Percentiles rank a stretch among this genome's conserved stretches.
phyloP scores from a whole-genome alignment of 2,113 vertebrate species.

The Cromileptes altivelis region DNA sequence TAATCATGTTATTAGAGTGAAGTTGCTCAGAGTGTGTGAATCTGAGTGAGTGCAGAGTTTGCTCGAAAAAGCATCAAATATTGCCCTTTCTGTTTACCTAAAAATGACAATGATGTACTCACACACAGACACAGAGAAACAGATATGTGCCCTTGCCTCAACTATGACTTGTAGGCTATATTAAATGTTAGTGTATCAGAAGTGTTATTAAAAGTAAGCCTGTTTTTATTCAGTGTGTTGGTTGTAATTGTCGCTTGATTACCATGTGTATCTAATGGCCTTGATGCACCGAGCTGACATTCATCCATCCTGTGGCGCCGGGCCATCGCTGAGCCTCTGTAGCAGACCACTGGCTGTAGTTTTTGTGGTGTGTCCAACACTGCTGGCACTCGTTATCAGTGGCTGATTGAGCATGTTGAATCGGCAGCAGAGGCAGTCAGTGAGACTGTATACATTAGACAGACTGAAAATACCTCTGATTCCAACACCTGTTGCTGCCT shows the following conservation, averaged over 20 bases:
- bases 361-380: neutral
- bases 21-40: neutral
- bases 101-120: neutral
- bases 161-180: neutral
- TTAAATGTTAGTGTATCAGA: no score
- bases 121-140: neutral
- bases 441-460: neutral
- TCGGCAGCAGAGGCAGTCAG: neutral
- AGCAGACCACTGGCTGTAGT: constrained; percentile 12
- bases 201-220: no score
- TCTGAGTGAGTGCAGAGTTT: constrained; percentile 17
- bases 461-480: neutral
- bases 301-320: neutral
- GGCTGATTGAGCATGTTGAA: constrained; percentile 33
- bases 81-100: neutral
- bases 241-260: neutral
- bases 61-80: neutral
- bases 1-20: constrained; percentile 4
- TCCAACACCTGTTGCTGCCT: constrained; percentile 1
- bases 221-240: neutral
- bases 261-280: constrained; percentile 6
- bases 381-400: constrained; percentile 24
- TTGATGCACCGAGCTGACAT: constrained; percentile 24
- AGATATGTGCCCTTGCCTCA: neutral
- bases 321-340: constrained; percentile 6